These are phyloP conservation scores for Palythoa grandiflora DNA, from an alignment of 92 coral and sea anemone genomes.

Conservation along the genomic window DNA sequence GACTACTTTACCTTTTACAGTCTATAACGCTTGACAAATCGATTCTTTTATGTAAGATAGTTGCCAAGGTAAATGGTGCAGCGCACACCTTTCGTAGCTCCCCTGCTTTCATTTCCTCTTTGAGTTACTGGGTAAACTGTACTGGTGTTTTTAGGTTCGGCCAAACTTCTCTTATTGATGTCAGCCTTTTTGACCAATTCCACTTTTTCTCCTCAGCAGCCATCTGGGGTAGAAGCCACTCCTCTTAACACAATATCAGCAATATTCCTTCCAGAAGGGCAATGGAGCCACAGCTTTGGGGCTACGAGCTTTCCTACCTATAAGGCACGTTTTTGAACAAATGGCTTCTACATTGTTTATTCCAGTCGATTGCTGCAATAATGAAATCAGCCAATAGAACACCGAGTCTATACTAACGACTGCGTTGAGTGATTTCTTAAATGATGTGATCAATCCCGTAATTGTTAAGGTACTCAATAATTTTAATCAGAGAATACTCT, in stretches of 20 bases:
- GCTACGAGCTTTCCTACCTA: conserved; percentile 49
- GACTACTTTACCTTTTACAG: neutral
- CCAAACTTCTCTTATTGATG: conserved; percentile 24
- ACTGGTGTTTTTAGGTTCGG: conserved; percentile 15
- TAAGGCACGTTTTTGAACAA: conserved; percentile 61
- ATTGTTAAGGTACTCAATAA: conserved; percentile 46
- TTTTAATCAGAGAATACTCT: conserved; percentile 51
- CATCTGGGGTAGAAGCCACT: conserved; percentile 25
- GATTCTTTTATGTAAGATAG: conserved; percentile 37
- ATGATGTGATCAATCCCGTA: conserved; percentile 40
- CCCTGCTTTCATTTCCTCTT: neutral
- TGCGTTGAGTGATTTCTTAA: conserved; percentile 41
- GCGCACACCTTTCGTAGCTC: neutral
- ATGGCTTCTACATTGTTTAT: conserved; percentile 63
- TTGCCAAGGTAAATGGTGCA: neutral
- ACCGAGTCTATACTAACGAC: conserved; percentile 38
- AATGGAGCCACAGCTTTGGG: conserved; percentile 45
- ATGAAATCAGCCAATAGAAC: conserved; percentile 61
- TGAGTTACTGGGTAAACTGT: neutral
- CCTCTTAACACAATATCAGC: conserved; percentile 63
- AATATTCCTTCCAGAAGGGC: conserved; percentile 48
- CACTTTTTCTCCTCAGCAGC: conserved; percentile 38
- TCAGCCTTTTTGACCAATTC: conserved; percentile 56
- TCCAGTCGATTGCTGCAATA: conserved; percentile 58
- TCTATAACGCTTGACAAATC: neutral